phyloP scores from a whole-genome alignment of 2,113 vertebrate genomes.

The Zosterops japonicus region DNA sequence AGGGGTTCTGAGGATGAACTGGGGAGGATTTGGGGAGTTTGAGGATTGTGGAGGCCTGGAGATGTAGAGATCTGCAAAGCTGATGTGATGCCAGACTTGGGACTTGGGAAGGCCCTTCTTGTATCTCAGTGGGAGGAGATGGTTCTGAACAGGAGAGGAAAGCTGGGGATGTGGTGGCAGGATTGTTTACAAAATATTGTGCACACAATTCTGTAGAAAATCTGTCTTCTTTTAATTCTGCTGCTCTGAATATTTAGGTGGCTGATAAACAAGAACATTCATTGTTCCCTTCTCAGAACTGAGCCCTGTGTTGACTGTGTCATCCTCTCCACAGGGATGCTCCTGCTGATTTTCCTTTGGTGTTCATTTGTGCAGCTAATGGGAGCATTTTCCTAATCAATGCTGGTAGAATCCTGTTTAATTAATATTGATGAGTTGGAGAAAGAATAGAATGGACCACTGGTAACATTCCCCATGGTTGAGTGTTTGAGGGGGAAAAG shows the following conservation, averaged over 20 bases:
- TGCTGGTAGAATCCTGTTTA: not conserved
- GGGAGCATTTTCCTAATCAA: conserved; percentile 15
- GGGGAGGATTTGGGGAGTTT: not conserved
- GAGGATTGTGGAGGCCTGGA: not conserved
- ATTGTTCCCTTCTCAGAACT: not conserved
- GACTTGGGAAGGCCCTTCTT: not conserved
- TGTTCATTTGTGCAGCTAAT: conserved; percentile 10
- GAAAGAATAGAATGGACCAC: not conserved
- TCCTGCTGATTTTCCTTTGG: not conserved
- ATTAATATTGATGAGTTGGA: not conserved
- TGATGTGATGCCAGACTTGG: not conserved
- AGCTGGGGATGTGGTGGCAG: not conserved
- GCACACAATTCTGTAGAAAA: not conserved
- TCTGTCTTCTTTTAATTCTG: not conserved
- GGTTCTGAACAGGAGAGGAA: not conserved
- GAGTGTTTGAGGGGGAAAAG: not conserved
- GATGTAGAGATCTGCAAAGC: not conserved
- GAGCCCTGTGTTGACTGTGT: not conserved
- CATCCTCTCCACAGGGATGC: not conserved
- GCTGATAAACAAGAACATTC: not conserved
- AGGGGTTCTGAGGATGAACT: not conserved
- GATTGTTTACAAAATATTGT: conserved; percentile 10
- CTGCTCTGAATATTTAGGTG: not conserved
- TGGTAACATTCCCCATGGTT: not conserved
- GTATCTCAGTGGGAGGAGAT: not conserved